Evolutionary conservation across 2,888 invertebrate species (phyloP).

Genomic region (Hirtodrosophila duncani): DNA sequence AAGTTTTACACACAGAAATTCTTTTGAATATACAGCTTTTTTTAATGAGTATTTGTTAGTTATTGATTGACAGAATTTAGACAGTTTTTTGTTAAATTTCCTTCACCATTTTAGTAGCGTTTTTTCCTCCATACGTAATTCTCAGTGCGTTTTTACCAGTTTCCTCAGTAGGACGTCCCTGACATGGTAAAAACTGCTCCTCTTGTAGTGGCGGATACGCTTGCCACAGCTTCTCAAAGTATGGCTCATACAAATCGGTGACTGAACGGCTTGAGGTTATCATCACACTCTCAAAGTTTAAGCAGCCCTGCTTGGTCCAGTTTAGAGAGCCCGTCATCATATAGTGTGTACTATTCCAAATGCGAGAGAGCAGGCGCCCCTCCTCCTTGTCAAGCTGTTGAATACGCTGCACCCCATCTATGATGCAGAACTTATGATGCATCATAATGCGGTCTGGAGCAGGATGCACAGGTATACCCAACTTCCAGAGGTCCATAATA

Average conservation of each 20-base stretch:
- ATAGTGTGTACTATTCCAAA: constrained; percentile 5
- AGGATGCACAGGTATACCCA: constrained; percentile 9
- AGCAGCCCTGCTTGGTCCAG: constrained; percentile 23
- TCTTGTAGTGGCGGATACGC: background rate
- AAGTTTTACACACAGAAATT: no score
- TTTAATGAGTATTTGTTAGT: no score
- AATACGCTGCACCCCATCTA: constrained; percentile 17
- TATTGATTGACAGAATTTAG: no score
- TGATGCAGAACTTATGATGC: constrained; percentile 28
- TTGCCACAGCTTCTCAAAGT: constrained; percentile 18
- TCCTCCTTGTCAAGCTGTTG: background rate
- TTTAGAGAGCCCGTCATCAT: constrained; percentile 28
- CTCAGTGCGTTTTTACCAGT: background rate
- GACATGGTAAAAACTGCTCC: background rate
- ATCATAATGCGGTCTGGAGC: background rate
- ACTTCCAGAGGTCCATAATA: background rate
- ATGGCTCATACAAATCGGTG: background rate
- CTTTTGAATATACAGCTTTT: no score
- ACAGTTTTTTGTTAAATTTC: no score
- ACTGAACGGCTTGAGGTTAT: constrained; percentile 4
- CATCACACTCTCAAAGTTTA: constrained; percentile 21
- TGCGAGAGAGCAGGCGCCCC: background rate
- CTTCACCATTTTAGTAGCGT: no score
- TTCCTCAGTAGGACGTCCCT: background rate
- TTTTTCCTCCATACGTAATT: no score